Conservation (phyloP, 2,113 vertebrate species). For the Mesembrinibis cayennensis region DNA sequence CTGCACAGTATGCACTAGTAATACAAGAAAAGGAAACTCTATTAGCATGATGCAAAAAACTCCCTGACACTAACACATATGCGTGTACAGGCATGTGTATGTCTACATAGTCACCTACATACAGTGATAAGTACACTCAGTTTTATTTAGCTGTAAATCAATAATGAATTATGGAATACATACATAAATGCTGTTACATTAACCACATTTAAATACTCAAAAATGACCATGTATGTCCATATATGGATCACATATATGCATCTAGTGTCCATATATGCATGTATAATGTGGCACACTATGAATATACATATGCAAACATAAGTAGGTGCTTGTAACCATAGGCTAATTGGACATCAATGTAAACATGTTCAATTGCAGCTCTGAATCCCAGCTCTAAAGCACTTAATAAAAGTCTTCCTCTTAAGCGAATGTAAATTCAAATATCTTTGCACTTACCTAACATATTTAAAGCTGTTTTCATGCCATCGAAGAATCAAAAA, state of each 20-base stretch:
- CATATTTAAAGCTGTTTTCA: conserved; percentile 61
- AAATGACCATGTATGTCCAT: background rate
- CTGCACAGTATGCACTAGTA: background rate
- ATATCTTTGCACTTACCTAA: conserved; percentile 69
- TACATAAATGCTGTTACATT: background rate
- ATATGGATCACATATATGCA: background rate
- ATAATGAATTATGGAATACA: background rate
- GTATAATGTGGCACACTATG: background rate
- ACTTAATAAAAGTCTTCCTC: background rate
- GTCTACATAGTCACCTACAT: accelerated
- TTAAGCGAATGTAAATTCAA: background rate
- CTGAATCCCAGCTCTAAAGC: background rate
- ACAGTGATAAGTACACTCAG: background rate
- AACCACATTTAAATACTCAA: background rate
- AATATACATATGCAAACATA: background rate
- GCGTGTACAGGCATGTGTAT: accelerated
- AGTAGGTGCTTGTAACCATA: background rate
- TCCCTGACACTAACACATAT: background rate
- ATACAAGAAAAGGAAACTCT: background rate
- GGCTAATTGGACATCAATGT: background rate
- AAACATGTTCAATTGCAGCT: background rate
- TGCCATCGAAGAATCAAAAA: conserved; percentile 86
- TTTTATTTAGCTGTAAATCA: background rate
- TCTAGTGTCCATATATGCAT: too few relatives aligned
- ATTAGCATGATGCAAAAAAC: background rate